A percentile compares a stretch with the other conserved stretches of the same genome.
Evolutionary conservation across 2,113 vertebrate genomes (phyloP).

Genomic region (Upupa epops): DNA sequence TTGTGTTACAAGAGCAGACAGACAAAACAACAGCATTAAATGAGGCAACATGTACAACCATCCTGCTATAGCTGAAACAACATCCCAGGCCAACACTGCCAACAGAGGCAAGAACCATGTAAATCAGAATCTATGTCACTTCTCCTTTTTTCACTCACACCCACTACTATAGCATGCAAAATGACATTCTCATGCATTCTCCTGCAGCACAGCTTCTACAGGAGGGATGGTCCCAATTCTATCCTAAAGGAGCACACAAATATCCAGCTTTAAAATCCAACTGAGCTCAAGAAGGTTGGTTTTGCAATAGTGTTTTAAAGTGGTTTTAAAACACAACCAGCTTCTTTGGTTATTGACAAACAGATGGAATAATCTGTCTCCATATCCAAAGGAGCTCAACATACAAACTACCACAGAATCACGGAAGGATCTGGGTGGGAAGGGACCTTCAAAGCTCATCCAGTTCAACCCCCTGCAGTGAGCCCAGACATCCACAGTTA

Average conservation of each 20-base stretch:
- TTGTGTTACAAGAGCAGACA: slow-evolving; percentile 68
- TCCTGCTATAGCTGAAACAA: neutral
- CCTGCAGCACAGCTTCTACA: neutral
- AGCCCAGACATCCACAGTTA: no score
- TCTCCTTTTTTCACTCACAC: neutral
- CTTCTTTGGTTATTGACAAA: neutral
- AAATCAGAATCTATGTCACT: neutral
- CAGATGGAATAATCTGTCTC: neutral
- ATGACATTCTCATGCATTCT: neutral
- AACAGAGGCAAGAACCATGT: neutral
- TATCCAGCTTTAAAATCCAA: neutral
- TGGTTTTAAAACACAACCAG: slow-evolving; percentile 3
- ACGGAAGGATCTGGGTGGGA: no score
- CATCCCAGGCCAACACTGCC: neutral
- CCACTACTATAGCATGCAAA: neutral
- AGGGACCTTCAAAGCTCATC: no score
- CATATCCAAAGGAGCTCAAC: neutral
- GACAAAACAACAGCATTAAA: slow-evolving; percentile 70
- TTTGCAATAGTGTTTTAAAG: neutral
- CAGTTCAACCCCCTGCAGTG: no score
- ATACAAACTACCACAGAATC: no score
- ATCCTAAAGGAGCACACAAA: neutral
- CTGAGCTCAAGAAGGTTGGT: neutral
- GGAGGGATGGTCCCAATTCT: neutral
- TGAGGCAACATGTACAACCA: slow-evolving; percentile 37